Conservation (phyloP, 2,113 vertebrate species). For the Grammomys surdaster region DNA sequence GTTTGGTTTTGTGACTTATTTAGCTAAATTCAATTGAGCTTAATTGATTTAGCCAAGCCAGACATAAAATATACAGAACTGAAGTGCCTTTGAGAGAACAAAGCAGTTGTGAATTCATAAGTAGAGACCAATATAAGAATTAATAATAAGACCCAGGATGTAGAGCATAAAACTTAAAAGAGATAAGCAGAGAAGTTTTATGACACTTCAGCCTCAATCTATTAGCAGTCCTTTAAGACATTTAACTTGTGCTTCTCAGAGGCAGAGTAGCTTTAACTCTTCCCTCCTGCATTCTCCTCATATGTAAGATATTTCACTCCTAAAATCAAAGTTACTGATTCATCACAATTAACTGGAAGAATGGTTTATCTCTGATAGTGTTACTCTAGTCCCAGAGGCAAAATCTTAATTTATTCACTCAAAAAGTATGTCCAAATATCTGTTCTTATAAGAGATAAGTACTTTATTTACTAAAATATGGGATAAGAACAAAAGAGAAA, state of each 20-base stretch:
- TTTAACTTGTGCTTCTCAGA: slow-evolving; percentile 23
- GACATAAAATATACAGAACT: slow-evolving; percentile 72
- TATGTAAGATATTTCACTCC: slow-evolving; percentile 17
- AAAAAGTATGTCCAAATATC: slow-evolving; percentile 9
- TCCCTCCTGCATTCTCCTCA: background rate
- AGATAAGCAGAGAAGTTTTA: slow-evolving; percentile 54
- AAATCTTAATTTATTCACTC: slow-evolving; percentile 16
- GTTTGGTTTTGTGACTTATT: slow-evolving; percentile 77
- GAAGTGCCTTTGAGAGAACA: slow-evolving; percentile 62
- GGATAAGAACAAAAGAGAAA: background rate
- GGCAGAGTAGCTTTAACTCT: background rate
- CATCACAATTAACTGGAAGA: background rate
- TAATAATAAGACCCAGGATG: slow-evolving; percentile 65
- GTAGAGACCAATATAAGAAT: slow-evolving; percentile 55
- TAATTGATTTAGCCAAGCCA: slow-evolving; percentile 80
- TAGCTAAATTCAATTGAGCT: slow-evolving; percentile 77
- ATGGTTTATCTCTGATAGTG: background rate
- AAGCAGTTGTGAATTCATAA: slow-evolving; percentile 75
- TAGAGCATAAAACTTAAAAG: slow-evolving; percentile 44
- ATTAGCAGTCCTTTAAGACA: slow-evolving; percentile 57
- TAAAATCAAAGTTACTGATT: slow-evolving; percentile 32
- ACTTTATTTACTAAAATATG: background rate
- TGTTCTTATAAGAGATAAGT: background rate
- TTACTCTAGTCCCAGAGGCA: background rate
- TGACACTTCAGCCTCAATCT: slow-evolving; percentile 42